A percentile compares a stretch with the other conserved stretches of the same genome.
These are phyloP conservation scores for Psilopogon haemacephalus DNA, from an alignment of 2,113 vertebrate genomes.

Conservation along the genomic window DNA sequence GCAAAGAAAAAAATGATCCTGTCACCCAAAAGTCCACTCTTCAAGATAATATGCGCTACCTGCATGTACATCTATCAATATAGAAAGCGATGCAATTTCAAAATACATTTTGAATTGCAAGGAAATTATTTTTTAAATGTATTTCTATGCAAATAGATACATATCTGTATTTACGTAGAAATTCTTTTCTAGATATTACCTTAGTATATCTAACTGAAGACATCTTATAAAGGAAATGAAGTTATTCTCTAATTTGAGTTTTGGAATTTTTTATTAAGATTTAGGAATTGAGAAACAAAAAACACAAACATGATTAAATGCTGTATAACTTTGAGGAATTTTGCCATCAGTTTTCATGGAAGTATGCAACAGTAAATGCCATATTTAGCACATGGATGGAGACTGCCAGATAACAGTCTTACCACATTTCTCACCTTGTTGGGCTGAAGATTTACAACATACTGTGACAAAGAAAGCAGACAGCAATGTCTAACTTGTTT, in stretches of 20 bases:
- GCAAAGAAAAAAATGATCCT: not conserved
- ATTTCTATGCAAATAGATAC: rapidly evolving
- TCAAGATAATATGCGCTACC: not conserved
- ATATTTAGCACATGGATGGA: not conserved
- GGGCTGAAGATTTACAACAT: not conserved
- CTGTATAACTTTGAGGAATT: not conserved
- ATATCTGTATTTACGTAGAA: not conserved
- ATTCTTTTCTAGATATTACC: not conserved
- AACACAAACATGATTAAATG: not conserved
- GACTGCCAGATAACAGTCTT: not conserved
- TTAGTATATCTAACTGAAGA: not conserved
- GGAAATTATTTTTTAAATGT: not conserved
- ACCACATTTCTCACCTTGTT: not conserved
- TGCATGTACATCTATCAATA: not conserved
- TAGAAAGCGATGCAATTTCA: not conserved
- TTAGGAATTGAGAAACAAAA: not conserved
- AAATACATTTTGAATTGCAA: not conserved
- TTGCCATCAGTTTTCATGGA: not conserved
- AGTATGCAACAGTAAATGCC: not conserved
- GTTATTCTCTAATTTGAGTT: not conserved
- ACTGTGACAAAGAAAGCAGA: not conserved
- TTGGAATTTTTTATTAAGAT: not conserved
- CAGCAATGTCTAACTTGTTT: not conserved
- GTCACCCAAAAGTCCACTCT: not conserved
- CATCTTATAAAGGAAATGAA: not conserved